Evolutionary conservation across 2,113 vertebrate species (phyloP).

Genomic region (Sorex fumeus): DNA sequence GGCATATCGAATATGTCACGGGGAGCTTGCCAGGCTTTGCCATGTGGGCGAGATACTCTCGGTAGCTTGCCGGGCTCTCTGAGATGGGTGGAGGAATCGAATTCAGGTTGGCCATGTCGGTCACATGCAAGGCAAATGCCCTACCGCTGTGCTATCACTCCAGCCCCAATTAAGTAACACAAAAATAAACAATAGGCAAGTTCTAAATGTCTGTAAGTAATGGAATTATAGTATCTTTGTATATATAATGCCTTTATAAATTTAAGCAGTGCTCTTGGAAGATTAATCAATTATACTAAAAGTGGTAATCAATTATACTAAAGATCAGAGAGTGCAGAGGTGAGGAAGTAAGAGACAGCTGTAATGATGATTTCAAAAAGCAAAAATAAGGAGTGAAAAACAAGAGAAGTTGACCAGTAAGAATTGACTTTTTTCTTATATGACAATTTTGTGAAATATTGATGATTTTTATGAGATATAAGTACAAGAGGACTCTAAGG

Average conservation of each 20-base stretch:
- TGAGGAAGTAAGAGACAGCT: background rate
- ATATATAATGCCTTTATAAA: background rate
- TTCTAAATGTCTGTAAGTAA: slow-evolving; percentile 38
- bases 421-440: background rate
- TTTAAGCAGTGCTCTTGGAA: slow-evolving; percentile 8
- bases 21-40: too few relatives aligned
- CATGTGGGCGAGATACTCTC: too few relatives aligned
- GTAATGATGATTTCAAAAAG: slow-evolving; percentile 1
- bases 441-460: background rate
- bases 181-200: too few relatives aligned
- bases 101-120: too few relatives aligned
- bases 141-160: too few relatives aligned
- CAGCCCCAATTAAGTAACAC: too few relatives aligned
- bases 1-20: too few relatives aligned
- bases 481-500: background rate
- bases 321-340: background rate
- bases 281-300: background rate
- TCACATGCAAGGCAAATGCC: too few relatives aligned
- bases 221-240: slow-evolving; percentile 37
- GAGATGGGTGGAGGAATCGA: too few relatives aligned
- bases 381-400: background rate
- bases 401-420: background rate
- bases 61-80: too few relatives aligned
- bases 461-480: background rate
- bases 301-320: background rate